phyloP scores from a whole-genome alignment of 2,888 invertebrate genomes.

The Lochmaea crataegi region DNA sequence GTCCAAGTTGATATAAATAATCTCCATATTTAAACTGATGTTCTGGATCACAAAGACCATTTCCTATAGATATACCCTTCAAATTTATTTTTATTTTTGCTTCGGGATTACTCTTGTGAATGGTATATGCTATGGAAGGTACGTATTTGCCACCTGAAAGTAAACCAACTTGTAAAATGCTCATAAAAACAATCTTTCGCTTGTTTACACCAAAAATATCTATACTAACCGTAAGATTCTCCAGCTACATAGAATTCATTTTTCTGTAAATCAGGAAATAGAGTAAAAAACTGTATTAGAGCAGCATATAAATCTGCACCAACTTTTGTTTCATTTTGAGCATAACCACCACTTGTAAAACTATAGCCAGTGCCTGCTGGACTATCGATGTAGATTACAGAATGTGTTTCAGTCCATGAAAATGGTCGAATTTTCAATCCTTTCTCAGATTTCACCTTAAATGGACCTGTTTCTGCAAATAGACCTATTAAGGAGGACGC shows the following conservation, averaged over 20 bases:
- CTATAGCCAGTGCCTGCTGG: slow-evolving; percentile 91
- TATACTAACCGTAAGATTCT: slow-evolving; percentile 79
- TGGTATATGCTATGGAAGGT: slow-evolving; percentile 81
- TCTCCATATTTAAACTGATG: slow-evolving; percentile 83
- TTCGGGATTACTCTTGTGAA: slow-evolving; percentile 72
- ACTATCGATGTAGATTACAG: slow-evolving; percentile 90
- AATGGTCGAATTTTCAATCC: slow-evolving; percentile 72
- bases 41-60: slow-evolving; percentile 82
- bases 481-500: slow-evolving; percentile 83
- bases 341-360: slow-evolving; percentile 84
- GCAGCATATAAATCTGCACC: slow-evolving; percentile 83
- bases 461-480: slow-evolving; percentile 83
- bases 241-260: slow-evolving; percentile 90
- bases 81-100: slow-evolving; percentile 76
- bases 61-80: slow-evolving; percentile 80
- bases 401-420: slow-evolving; percentile 84
- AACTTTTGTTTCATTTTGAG: slow-evolving; percentile 81
- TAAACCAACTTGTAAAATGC: not conserved
- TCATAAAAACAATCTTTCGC: not conserved
- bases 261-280: slow-evolving; percentile 80
- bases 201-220: not conserved
- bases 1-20: slow-evolving; percentile 82
- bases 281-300: slow-evolving; percentile 82
- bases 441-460: slow-evolving; percentile 66
- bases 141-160: slow-evolving; percentile 72